Base-by-base conservation (phyloP, 2,888 invertebrate species). In the Nasonovia ribisnigri region DNA sequence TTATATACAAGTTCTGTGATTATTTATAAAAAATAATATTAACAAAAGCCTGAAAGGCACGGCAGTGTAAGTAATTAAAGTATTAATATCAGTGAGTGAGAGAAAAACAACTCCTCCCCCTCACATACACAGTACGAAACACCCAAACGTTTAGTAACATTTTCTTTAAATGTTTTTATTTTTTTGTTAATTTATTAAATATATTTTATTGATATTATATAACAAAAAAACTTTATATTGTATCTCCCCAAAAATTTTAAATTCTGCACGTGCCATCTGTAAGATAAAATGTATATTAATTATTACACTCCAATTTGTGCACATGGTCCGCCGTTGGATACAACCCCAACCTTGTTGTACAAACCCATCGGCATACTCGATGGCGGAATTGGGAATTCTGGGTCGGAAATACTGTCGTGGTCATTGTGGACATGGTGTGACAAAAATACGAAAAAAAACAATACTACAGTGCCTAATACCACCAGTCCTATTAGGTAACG, bases 271-370 rank as follows among this genome's bases (percentile, higher is more conserved):
- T 67, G n/a, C n/a, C 67, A 6, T 5, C 16, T 67, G 6, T n/a
- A 67, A 67, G 16, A 36, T 36, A 67, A 67, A 16, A 36, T 67
- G 16, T 67, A 36, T 5, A 67, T 77, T 26, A 29, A 24, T 54
- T 26, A 84, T 95, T 94, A 95, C 95, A 94, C 95, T 94, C 96
- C 96, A 94, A 96, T 95, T 1, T 95, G 95, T 8, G 96, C 95
- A 95, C 96, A 96, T 4, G 95, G 95, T 3, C 95, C 95, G 0
- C 96, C 95, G 95, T 96, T 96, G 43, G 96, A 95, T 42, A 95
- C 95, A 11, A 96, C 95, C 1, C 96, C 96, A 1, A 95, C 96
- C 48, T 94, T 91, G 43, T 91, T 92, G 94, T 95, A 95, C 20
- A 94, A 89, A 0, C 95, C 95, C 36, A 95, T 94, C 16, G 88